Conservation (phyloP, 2,888 invertebrate species). For the Tenthredo livida region DNA sequence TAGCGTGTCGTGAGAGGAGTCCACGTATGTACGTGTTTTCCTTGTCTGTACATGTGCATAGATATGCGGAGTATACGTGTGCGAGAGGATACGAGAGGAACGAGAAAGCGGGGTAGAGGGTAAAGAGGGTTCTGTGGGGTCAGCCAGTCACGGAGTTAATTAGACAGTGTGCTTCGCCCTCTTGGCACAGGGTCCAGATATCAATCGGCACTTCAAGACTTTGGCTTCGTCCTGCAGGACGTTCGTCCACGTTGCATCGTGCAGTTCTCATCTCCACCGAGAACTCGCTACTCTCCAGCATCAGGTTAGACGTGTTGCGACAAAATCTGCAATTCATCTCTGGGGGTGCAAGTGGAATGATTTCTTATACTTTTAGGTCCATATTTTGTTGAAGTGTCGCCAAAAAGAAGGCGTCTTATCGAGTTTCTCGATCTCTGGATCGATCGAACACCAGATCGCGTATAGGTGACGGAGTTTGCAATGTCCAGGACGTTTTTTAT, state of each 20-base stretch:
- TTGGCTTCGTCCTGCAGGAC: slow-evolving; percentile 19
- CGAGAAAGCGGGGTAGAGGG: slow-evolving; percentile 56
- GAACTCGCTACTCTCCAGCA: not conserved
- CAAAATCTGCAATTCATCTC: slow-evolving; percentile 10
- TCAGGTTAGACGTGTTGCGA: not conserved
- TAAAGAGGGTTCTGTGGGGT: slow-evolving; percentile 70
- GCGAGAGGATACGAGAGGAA: slow-evolving; percentile 30
- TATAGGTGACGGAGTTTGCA: slow-evolving; percentile 16
- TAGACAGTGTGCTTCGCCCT: slow-evolving; percentile 74
- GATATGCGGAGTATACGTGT: not conserved
- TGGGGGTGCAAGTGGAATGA: not conserved
- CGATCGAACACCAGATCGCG: slow-evolving; percentile 18
- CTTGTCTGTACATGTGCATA: slow-evolving; percentile 61
- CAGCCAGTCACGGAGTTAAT: slow-evolving; percentile 78
- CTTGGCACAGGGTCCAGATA: slow-evolving; percentile 75
- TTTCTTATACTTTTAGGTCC: not conserved
- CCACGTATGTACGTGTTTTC: slow-evolving; percentile 58
- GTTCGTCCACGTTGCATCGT: not conserved
- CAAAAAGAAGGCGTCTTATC: not conserved
- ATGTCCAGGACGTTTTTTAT: slow-evolving; percentile 15
- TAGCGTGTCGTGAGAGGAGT: slow-evolving; percentile 52
- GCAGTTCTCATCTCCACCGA: slow-evolving; percentile 29
- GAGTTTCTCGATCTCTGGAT: slow-evolving; percentile 1
- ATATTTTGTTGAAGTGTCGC: not conserved
- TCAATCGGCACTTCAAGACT: slow-evolving; percentile 68